Base-by-base conservation (phyloP, 1,140 invertebrate species). In the Helicoverpa zea region DNA sequence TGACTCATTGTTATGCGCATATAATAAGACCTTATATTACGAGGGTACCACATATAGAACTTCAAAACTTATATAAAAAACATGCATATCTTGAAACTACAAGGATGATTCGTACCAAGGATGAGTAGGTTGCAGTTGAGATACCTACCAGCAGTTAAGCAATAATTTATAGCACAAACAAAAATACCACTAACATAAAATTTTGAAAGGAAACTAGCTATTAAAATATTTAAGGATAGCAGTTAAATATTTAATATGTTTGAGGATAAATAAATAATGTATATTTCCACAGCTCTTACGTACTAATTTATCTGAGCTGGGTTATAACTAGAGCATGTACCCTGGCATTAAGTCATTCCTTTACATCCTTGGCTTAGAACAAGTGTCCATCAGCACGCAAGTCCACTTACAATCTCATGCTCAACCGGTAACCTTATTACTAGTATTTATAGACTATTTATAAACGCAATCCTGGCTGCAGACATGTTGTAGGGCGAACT, bases 1-100 rank as follows among this genome's bases (percentile, higher is more conserved):
- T 88, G 86, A 88, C 68, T 88, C 87, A 87, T 81, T 84, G 56
- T 59, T 64, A 43, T 59, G 51, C 63, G 52, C 51, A 5, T 10
- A 81, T 79, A 29, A 66, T 64, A 78, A 47, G 16, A 29, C 70
- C 56, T 74, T 79, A 79, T 73, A 73, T 49, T 47, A 56, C 51
- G 29, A 47, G 35, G 35, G 35, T 29, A 23, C 51, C 16, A 77
- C n/a, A 80, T 72, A 54, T 18, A 30, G 16, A 58, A 74, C n/a
- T 68, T 29, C 43, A 68, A 56, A 58, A 63, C n/a, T 54, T 35
- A 16, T 23, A 58, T 79, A 59, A 14, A n/a, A 43, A 43, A 52
- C 54, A 35, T 35, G 16, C 49, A 43, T 56, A 43, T 29, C 43
- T 66, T 52, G 3, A 29, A 79, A 16, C 51, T 56, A 49, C 52